Percentiles rank a stretch among this genome's conserved stretches.
phyloP scores from a whole-genome alignment of 2,888 invertebrate species.

The Dasysyrphus albostriatus region DNA sequence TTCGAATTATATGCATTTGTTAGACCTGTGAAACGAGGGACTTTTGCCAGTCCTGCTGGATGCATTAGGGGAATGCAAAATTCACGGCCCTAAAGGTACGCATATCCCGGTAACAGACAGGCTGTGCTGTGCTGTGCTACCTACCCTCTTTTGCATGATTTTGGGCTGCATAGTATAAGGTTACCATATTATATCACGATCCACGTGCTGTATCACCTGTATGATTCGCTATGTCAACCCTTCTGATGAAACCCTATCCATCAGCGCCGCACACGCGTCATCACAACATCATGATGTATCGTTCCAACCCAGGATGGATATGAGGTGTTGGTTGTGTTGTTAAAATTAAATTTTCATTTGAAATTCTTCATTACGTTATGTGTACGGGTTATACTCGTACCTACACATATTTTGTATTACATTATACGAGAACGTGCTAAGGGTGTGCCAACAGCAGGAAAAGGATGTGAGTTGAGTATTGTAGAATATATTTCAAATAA shows the following conservation, averaged over 20 bases:
- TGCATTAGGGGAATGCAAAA: slow-evolving; percentile 27
- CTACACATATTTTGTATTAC: background rate
- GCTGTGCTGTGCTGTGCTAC: background rate
- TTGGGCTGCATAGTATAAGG: slow-evolving; percentile 34
- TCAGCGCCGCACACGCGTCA: slow-evolving; percentile 20
- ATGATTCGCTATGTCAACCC: slow-evolving; percentile 64
- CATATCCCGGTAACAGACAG: background rate
- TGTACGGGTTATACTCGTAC: background rate
- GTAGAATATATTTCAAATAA: slow-evolving; percentile 2
- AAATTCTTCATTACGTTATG: slow-evolving; percentile 42
- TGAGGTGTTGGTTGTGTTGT: slow-evolving; percentile 69
- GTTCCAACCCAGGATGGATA: slow-evolving; percentile 1
- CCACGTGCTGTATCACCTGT: slow-evolving; percentile 73
- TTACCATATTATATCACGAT: slow-evolving; percentile 41
- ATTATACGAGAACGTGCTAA: slow-evolving; percentile 40
- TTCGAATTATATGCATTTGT: slow-evolving; percentile 54
- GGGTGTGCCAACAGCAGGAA: slow-evolving; percentile 44
- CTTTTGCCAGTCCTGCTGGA: background rate
- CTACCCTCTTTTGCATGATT: slow-evolving; percentile 16
- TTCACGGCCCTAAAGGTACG: slow-evolving; percentile 21
- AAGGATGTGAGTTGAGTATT: slow-evolving; percentile 7
- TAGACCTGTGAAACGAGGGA: slow-evolving; percentile 17
- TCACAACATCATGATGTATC: slow-evolving; percentile 36
- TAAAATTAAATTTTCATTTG: slow-evolving; percentile 72
- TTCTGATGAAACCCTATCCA: slow-evolving; percentile 65